Conservation (phyloP, 2,888 invertebrate species). For the Allophyes oxyacanthae region DNA sequence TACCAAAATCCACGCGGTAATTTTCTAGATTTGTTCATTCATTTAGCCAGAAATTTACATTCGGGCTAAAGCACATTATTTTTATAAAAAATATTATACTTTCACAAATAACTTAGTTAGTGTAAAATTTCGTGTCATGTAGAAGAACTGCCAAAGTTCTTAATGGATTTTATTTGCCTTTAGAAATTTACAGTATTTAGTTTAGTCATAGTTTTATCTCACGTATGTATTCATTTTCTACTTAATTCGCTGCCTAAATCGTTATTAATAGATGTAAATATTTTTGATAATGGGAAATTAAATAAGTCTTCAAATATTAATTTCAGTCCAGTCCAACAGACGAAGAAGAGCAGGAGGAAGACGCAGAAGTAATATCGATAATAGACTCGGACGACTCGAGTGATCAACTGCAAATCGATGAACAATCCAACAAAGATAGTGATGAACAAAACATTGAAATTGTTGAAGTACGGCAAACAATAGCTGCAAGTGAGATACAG, state of each 20-base stretch:
- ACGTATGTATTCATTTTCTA: too few relatives aligned
- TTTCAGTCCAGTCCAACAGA: slow-evolving; percentile 41
- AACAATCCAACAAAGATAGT: slow-evolving; percentile 43
- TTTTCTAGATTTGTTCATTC: slow-evolving; percentile 9
- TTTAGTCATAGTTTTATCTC: not conserved
- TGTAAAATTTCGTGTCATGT: too few relatives aligned
- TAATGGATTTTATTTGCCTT: not conserved
- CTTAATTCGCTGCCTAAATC: too few relatives aligned
- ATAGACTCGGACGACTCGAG: slow-evolving; percentile 64
- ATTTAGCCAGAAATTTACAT: too few relatives aligned
- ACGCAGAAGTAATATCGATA: slow-evolving; percentile 73
- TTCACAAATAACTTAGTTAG: not conserved
- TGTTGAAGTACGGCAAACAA: slow-evolving; percentile 25
- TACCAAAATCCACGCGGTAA: slow-evolving; percentile 34
- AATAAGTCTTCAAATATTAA: too few relatives aligned
- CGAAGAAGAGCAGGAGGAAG: slow-evolving; percentile 8
- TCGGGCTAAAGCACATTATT: too few relatives aligned
- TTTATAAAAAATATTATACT: not conserved
- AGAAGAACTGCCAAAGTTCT: not conserved
- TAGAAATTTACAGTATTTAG: not conserved
- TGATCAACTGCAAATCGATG: slow-evolving; percentile 59
- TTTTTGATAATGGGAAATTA: too few relatives aligned
- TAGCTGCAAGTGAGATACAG: slow-evolving; percentile 12
- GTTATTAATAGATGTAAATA: too few relatives aligned
- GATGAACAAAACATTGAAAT: slow-evolving; percentile 29